Conservation (phyloP, 2,888 invertebrate genomes). For the Lasioglossum villosulum region DNA sequence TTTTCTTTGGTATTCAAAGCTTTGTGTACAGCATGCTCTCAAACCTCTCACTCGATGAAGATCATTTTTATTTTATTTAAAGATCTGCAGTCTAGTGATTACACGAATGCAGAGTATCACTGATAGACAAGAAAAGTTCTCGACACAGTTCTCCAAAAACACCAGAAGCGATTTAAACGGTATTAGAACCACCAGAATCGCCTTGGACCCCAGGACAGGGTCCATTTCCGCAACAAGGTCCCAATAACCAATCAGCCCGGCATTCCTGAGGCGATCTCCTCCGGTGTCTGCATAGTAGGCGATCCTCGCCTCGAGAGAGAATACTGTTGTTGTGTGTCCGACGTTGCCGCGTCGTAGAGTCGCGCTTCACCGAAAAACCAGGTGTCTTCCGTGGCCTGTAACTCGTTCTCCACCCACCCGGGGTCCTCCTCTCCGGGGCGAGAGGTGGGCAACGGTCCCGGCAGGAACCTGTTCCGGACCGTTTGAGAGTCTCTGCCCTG, state of each 20-base stretch:
- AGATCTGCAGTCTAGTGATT: background rate
- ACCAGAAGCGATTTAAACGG: background rate
- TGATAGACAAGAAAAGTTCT: background rate
- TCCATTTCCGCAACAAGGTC: background rate
- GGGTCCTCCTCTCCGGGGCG: conserved; percentile 49
- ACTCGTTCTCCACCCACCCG: conserved; percentile 80
- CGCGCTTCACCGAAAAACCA: conserved; percentile 74
- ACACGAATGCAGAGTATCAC: background rate
- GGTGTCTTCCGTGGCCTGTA: conserved; percentile 79
- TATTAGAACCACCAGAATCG: background rate
- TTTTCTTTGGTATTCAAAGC: background rate
- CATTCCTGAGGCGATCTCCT: conserved; percentile 4
- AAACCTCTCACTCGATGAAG: background rate
- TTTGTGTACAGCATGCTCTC: background rate
- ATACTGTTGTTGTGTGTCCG: conserved; percentile 59
- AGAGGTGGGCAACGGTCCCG: conserved; percentile 76
- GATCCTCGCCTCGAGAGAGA: background rate
- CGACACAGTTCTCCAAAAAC: background rate
- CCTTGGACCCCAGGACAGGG: background rate
- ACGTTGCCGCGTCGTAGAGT: conserved; percentile 71
- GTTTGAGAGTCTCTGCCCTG: conserved; percentile 78
- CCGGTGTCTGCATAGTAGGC: conserved; percentile 14
- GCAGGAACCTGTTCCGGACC: conserved; percentile 78
- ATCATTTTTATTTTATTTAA: background rate
- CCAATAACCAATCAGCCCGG: conserved; percentile 12